Evolutionary conservation across 2,797 vertebrate genomes (phyloP).

Genomic region (Falco rusticolus): DNA sequence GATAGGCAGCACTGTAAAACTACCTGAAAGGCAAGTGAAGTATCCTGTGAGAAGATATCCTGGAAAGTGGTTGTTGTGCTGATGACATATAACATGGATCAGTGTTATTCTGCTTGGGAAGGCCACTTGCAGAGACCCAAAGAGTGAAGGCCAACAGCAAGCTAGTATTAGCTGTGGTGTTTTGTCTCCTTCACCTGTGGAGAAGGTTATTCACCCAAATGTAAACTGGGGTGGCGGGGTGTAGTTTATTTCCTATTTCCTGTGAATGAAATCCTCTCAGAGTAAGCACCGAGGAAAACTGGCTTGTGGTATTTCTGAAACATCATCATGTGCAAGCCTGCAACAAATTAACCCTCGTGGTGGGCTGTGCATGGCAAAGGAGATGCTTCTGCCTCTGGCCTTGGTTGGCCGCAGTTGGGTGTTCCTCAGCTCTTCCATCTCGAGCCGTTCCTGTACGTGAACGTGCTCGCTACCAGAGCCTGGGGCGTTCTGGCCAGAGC

Average conservation of each 20-base stretch:
- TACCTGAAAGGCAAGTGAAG: neutral
- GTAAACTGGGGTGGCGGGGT: neutral
- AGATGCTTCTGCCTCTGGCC: neutral
- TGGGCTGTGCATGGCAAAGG: neutral
- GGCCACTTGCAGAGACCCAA: neutral
- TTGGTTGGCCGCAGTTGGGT: accelerated
- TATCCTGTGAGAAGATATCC: neutral
- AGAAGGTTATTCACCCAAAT: neutral
- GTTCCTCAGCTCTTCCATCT: neutral
- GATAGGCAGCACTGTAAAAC: neutral
- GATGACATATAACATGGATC: neutral
- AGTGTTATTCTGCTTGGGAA: neutral
- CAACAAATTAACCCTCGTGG: neutral
- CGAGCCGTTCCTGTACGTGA: accelerated
- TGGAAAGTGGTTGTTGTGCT: neutral
- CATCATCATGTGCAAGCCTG: neutral
- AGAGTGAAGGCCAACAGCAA: neutral
- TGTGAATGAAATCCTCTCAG: neutral
- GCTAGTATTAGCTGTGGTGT: neutral
- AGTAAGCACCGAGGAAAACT: neutral
- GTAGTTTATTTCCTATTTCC: neutral
- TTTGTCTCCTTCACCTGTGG: neutral
- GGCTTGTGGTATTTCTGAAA: neutral
- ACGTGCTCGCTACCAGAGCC: neutral
- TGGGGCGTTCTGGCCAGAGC: neutral